Evolutionary conservation across 2,888 invertebrate genomes (phyloP).

Genomic region (Luffia ferchaultella): DNA sequence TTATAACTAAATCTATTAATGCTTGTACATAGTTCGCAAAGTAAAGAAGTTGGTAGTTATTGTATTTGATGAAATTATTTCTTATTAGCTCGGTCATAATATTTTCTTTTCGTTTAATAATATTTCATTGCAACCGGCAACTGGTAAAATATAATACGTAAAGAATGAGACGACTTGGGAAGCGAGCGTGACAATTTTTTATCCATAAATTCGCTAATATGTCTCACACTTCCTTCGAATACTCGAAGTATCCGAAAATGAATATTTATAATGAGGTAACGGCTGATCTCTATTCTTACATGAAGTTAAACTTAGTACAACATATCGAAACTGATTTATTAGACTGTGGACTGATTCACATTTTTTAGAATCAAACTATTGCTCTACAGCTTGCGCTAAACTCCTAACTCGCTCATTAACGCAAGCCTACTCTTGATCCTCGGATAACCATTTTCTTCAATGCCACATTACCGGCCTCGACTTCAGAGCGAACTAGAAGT

Average conservation of each 20-base stretch:
- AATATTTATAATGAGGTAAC: slow-evolving; percentile 59
- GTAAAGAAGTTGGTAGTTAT: too few relatives aligned
- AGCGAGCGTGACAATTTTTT: slow-evolving; percentile 35
- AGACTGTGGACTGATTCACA: slow-evolving; percentile 2
- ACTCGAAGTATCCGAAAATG: slow-evolving; percentile 52
- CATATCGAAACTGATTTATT: slow-evolving; percentile 37
- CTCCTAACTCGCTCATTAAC: too few relatives aligned
- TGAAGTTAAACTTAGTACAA: slow-evolving; percentile 53
- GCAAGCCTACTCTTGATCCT: too few relatives aligned
- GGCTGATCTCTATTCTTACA: slow-evolving; percentile 58
- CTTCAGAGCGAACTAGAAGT: too few relatives aligned
- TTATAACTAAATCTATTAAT: too few relatives aligned
- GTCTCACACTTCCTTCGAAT: slow-evolving; percentile 41
- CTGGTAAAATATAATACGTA: not conserved
- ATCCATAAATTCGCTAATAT: slow-evolving; percentile 60
- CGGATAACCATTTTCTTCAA: too few relatives aligned
- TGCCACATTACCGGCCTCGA: too few relatives aligned
- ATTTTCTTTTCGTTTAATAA: not conserved
- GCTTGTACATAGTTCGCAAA: too few relatives aligned
- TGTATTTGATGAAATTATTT: too few relatives aligned
- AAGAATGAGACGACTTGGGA: not conserved
- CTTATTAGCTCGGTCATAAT: too few relatives aligned
- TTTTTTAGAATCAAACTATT: slow-evolving; percentile 1
- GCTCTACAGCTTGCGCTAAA: too few relatives aligned
- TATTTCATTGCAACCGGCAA: not conserved